These are phyloP conservation scores for Phyto melanocephala DNA, from an alignment of 2,888 invertebrate genomes.

Conservation along the genomic window DNA sequence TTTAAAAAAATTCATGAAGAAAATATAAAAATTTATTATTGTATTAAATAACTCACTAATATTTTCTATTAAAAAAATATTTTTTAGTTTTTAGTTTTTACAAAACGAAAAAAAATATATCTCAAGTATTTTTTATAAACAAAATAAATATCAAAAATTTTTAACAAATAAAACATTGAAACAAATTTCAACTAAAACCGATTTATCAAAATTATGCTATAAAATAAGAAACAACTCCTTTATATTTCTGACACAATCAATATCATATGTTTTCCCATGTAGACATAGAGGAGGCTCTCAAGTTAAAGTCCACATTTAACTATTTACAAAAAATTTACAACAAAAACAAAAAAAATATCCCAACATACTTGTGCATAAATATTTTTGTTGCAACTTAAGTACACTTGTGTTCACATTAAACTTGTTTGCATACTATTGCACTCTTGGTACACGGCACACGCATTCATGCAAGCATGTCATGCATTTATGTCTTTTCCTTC, in stretches of 20 bases:
- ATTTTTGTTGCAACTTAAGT: slow-evolving; percentile 5
- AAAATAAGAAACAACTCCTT: not conserved
- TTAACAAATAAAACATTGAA: no score
- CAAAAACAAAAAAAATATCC: not conserved
- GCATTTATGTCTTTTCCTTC: not conserved
- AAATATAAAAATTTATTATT: no score
- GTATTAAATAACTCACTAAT: no score
- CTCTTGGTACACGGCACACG: not conserved
- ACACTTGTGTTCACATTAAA: slow-evolving; percentile 8
- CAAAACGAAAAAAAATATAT: no score
- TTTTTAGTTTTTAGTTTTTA: no score
- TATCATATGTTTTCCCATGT: slow-evolving; percentile 26
- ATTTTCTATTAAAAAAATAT: no score
- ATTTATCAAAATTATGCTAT: not conserved
- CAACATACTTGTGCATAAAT: slow-evolving; percentile 6
- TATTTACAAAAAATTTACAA: slow-evolving; percentile 28
- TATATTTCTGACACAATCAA: not conserved
- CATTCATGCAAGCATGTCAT: slow-evolving; percentile 13
- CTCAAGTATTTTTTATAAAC: no score
- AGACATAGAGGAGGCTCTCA: slow-evolving; percentile 61
- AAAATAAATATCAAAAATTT: no score
- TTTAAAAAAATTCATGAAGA: no score
- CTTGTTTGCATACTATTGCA: slow-evolving; percentile 19
- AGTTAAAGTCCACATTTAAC: slow-evolving; percentile 22
- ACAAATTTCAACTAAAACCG: no score